These are phyloP conservation scores for Ophion obscuratus DNA, from an alignment of 2,888 invertebrate species.

Conservation along the genomic window DNA sequence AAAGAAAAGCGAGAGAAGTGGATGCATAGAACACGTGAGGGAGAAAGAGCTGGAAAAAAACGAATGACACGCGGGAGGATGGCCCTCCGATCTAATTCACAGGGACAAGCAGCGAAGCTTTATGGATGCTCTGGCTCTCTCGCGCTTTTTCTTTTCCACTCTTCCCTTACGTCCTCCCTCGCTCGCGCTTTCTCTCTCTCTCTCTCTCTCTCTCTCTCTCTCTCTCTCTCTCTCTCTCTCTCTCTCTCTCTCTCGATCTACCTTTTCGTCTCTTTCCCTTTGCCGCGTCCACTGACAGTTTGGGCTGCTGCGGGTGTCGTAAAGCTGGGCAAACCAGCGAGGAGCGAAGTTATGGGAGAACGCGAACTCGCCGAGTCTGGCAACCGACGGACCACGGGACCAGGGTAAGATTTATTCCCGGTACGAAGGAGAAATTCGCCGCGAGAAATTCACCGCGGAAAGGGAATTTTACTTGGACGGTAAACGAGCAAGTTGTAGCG, in stretches of 20 bases:
- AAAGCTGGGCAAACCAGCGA: slow-evolving; percentile 66
- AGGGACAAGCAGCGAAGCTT: slow-evolving; percentile 54
- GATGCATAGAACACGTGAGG: slow-evolving; percentile 24
- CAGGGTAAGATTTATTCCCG: slow-evolving; percentile 61
- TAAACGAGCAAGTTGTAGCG: slow-evolving; percentile 34
- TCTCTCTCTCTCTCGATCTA: neutral
- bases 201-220: slow-evolving; percentile 12
- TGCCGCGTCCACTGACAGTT: slow-evolving; percentile 45
- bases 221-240: neutral
- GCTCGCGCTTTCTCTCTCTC: too few relatives aligned
- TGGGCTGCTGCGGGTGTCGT: slow-evolving; percentile 65
- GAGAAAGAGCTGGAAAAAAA: slow-evolving; percentile 26
- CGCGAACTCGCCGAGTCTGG: slow-evolving; percentile 26
- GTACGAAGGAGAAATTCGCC: slow-evolving; percentile 63
- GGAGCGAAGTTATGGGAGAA: slow-evolving; percentile 69
- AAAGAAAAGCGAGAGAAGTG: slow-evolving; percentile 22
- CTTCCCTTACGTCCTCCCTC: neutral
- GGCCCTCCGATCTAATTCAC: slow-evolving; percentile 62
- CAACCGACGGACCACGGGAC: slow-evolving; percentile 50
- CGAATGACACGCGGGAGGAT: slow-evolving; percentile 43
- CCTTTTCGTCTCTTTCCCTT: slow-evolving; percentile 18
- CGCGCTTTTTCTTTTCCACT: neutral
- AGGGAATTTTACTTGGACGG: slow-evolving; percentile 48
- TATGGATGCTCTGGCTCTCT: slow-evolving; percentile 23
- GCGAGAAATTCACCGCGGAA: slow-evolving; percentile 46